Evolutionary conservation across 2,888 invertebrate species (phyloP), one percentile per base, ranked within the genome.

Genomic region (Petrophora chlorosata): DNA sequence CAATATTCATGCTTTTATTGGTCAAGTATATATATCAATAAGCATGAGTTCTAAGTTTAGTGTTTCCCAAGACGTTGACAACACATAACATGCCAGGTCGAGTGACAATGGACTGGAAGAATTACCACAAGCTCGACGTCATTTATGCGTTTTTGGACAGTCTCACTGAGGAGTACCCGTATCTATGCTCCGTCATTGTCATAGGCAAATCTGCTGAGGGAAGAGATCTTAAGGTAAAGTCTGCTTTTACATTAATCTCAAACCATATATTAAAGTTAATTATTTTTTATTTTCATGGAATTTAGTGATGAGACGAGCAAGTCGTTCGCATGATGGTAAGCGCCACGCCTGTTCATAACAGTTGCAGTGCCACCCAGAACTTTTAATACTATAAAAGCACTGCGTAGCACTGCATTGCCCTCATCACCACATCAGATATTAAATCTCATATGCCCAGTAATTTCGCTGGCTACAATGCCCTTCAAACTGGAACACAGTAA

Each of bases 181-280:
- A 82, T 35, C 61, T 88, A 26, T 88, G 88, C 50, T 56, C 70
- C 3, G 77, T 86, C 1, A 62, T 32, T 28, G 67, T 73, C n/a
- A 89, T 90, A 46, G 89, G 89, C 3, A 68, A 67, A 33, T 75
- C 87, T 1, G 72, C 57, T 15, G 89, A 90, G 70, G 86, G 84
- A 1, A 76, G 89, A 30, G 82, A 84, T 42, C 60, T 90, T 10
- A 80, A 80, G 78, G 88, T 88, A 70, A 59, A 50, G 23, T 23
- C 1, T n/a, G 9, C 19, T 1, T 5, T 19, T 2, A 4, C 19
- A 19, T 19, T 2, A 5, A 2, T 19, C 7, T 19, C n/a, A n/a
- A n/a, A n/a, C n/a, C n/a, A n/a, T n/a, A n/a, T n/a, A n/a, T n/a
- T n/a, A n/a, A n/a, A n/a, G n/a, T n/a, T n/a, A n/a, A 5, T 19